phyloP scores from a whole-genome alignment of 2,113 vertebrate genomes.

The Malaclemys terrapin region DNA sequence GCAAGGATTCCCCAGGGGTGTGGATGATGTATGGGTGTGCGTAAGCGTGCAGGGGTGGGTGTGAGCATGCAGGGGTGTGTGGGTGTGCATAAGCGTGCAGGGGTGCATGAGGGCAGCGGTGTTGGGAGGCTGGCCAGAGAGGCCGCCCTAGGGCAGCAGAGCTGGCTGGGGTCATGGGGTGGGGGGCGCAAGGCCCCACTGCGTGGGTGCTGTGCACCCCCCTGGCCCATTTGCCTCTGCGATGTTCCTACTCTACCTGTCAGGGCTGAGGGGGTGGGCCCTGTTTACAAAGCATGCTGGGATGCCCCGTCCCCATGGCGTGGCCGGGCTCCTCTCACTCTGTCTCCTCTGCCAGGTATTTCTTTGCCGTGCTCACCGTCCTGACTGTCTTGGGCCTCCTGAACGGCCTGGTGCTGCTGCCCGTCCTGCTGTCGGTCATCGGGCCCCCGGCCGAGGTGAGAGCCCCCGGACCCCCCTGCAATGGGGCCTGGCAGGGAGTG shows the following conservation, averaged over 20 bases:
- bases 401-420: constrained; percentile 94
- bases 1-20: no score
- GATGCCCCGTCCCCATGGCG: neutral
- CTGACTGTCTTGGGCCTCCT: constrained; percentile 94
- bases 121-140: no score
- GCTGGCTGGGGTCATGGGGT: neutral
- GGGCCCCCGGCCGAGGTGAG: constrained; percentile 93
- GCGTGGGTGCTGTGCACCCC: no score
- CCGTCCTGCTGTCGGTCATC: constrained; percentile 93
- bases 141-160: no score
- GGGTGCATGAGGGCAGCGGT: no score
- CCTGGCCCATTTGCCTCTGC: no score
- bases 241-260: no score
- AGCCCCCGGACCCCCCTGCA: neutral
- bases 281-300: neutral
- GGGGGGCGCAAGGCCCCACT: no score
- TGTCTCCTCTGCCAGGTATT: constrained; percentile 84
- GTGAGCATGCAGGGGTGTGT: no score
- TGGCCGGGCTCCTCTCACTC: neutral
- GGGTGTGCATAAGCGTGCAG: no score
- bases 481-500: neutral
- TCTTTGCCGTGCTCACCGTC: constrained; percentile 94
- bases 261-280: neutral
- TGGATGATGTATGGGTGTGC: no score
- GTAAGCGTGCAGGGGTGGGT: no score